Percentiles rank a stretch among this genome's conserved stretches.
Evolutionary conservation across 64 coral and sea anemone genomes (phyloP).

Genomic region (Catalaphyllia jardinei): DNA sequence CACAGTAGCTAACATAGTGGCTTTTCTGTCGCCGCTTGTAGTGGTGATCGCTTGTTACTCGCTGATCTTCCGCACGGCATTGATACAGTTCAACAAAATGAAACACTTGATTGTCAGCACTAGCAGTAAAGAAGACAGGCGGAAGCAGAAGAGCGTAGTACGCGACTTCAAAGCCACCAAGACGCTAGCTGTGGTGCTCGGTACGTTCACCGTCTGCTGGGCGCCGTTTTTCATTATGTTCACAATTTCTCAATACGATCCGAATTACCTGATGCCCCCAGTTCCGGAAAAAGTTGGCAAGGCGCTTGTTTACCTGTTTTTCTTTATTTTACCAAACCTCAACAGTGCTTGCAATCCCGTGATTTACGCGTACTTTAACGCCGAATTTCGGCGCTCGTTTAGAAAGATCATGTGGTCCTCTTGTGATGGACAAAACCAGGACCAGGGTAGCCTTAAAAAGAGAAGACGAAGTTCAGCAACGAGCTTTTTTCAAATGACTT

Average conservation of each 20-base stretch:
- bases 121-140: constrained; percentile 71
- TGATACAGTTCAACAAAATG: constrained; percentile 96
- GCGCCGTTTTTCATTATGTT: constrained; percentile 85
- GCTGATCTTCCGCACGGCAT: constrained; percentile 62
- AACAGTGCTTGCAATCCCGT: constrained; percentile 85
- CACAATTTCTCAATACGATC: constrained; percentile 56
- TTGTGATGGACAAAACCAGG: not conserved
- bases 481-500: constrained; percentile 23
- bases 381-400: constrained; percentile 80
- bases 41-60: constrained; percentile 73
- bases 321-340: constrained; percentile 70
- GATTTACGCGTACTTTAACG: constrained; percentile 93
- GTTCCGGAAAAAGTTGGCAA: constrained; percentile 6
- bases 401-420: constrained; percentile 57
- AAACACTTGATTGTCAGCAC: constrained; percentile 18
- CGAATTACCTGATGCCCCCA: not conserved
- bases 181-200: constrained; percentile 75
- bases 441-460: not conserved
- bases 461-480: constrained; percentile 22
- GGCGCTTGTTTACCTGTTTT: constrained; percentile 11
- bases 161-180: constrained; percentile 91
- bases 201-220: constrained; percentile 84
- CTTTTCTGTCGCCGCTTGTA: constrained; percentile 57
- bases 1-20: constrained; percentile 77
- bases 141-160: constrained; percentile 46